Base-by-base conservation (phyloP, 1,140 invertebrate genomes). In the Galleria mellonella region DNA sequence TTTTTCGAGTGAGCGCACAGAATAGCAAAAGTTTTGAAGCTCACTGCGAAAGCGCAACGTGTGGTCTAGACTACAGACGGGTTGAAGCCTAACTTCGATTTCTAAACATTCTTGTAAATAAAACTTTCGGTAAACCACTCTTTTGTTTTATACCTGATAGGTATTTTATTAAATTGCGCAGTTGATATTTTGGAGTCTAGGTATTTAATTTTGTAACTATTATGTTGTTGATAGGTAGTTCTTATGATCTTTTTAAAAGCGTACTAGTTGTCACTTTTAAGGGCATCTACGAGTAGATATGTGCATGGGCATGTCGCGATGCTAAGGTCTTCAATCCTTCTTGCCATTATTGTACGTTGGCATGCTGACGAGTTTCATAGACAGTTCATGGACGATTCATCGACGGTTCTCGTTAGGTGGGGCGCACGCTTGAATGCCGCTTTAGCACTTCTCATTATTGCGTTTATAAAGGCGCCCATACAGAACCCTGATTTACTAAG, bases 401-500 rank as follows among this genome's bases (percentile, higher is more conserved):
- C 70, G 72, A 58, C 74, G 63, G 50, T 63, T 68, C 78, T 79
- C 69, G 73, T 81, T 81, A 77, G 58, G 45, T 29, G 27, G 41
- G 62, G 55, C n/a, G 57, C 62, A 63, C 64, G 73, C 55, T 40
- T 85, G 71, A 83, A 85, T 85, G 69, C 73, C 71, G 73, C 73
- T 72, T 82, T 76, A 72, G 69, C 69, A 78, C 74, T 83, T 47
- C 76, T 83, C 76, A 82, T 85, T 85, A 85, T 83, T 83, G 76
- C 77, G 75, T 83, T 85, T 83, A 85, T 85, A 82, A 83, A 85
- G 65, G 77, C 76, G 62, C 51, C 72, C 62, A 82, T 83, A 81
- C 63, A 84, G 67, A 60, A 68, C 51, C 62, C 60, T 74, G 73
- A 79, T 82, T 78, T 72, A 79, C 73, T 75, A 83, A 83, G 75